Base-by-base conservation (phyloP, 1,140 invertebrate species). In the Drosophila pseudoobscura region DNA sequence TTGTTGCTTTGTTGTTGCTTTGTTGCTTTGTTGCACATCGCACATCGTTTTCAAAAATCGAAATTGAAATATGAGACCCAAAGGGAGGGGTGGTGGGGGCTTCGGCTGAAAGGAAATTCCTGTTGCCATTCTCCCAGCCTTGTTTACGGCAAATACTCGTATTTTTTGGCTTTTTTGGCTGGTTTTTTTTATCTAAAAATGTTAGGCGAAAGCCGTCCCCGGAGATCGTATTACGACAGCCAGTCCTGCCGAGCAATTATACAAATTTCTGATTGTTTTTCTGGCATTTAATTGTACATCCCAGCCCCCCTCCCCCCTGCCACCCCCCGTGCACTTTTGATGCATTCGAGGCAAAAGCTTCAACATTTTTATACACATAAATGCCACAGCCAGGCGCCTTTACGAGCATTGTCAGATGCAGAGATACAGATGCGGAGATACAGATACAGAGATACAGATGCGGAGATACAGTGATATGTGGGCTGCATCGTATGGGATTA, bases 21-120 rank as follows among this genome's bases (percentile, higher is more conserved):
- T 75, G 66, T 65, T 78, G 35, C 9, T 20, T 20, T 39, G 79
- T 71, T 87, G 76, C 35, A 78, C 63, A 65, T 75, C 53, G 75
- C 78, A 79, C 83, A 88, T 83, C 83, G 75, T 87, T 88, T 87
- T 82, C 57, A 88, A 87, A 88, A 87, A 87, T 87, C 83, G 78
- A 87, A 87, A 87, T 88, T 87, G 82, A 87, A 87, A 87, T 87
- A 87, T 88, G 82, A 87, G 78, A 63, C 70, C 70, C 75, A 13
- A 20, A 7, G 24, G 45, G 43, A 17, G 57, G 39, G 55, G 46
- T 0, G 24, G 24, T 5, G 24, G 4, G 24, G 24, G 0, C 3
- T 24, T 17, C 17, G 17, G 20, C 20, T 2, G 1, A 20, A 5
- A 26, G 24, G 24, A 26, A 29, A 35, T 49, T 45, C 26, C 58